Base-by-base conservation (phyloP, 2,113 vertebrate species). In the Odocoileus hemionus region DNA sequence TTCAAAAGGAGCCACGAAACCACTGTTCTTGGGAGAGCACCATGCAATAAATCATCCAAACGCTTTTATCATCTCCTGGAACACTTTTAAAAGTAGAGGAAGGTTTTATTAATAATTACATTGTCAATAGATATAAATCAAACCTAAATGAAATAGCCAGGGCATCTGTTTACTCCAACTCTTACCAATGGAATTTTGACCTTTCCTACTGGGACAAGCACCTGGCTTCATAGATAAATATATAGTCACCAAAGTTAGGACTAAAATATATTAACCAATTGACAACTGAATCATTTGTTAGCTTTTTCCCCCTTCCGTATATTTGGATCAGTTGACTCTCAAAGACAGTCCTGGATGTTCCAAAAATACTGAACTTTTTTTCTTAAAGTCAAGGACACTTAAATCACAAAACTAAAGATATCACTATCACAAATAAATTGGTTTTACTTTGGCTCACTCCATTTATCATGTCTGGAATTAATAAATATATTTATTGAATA, bases 81-180 rank as follows among this genome's bases (percentile, higher is more conserved):
- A 97, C 21, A 95, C 52, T 90, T 89, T 30, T 26, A 57, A 89
- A 94, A 43, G 50, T 58, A 83, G 84, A 92, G 7, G 17, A 60
- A 88, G 21, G 64, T 57, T 89, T 86, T 94, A 52, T 91, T 95
- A 90, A 93, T 94, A 96, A 97, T 54, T 86, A 87, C 1, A 89
- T 93, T 60, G 33, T 79, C 45, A 28, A 17, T 43, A 60, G 45
- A 83, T 55, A 74, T 47, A 95, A 97, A 85, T 86, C 94, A 97
- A 93, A 54, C 11, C 4, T 83, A 93, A 88, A 93, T 67, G 30
- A 95, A 86, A 61, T 83, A 93, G 28, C 1, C 15, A 64, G 74
- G 26, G 85, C 14, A 1, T 36, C 57, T 15, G 10, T 55, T 70
- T 43, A 89, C 12, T 39, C n/a, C 85, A 33, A 21, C 13, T 76